Conservation (phyloP, 2,113 vertebrate genomes). For the Anhinga rufa region DNA sequence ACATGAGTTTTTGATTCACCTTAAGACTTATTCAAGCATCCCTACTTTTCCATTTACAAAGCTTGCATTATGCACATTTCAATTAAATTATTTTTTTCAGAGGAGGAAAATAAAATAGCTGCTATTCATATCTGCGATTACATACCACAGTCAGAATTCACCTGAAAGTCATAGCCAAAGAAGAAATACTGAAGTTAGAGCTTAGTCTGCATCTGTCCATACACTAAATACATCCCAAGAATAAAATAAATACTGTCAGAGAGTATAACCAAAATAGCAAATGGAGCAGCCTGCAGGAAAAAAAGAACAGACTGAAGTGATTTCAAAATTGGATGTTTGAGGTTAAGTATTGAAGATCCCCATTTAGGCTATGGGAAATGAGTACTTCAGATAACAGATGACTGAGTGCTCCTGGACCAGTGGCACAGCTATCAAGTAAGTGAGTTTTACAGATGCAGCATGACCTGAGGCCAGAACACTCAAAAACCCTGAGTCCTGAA, state of each 20-base stretch:
- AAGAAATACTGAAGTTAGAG: neutral
- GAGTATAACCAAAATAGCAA: neutral
- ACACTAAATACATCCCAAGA: neutral
- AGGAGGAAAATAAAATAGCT: neutral
- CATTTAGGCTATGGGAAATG: neutral
- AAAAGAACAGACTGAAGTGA: neutral
- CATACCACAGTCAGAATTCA: neutral
- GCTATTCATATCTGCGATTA: neutral
- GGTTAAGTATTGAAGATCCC: neutral
- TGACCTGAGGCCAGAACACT: neutral
- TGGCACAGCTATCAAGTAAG: neutral
- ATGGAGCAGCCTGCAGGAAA: neutral
- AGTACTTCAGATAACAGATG: neutral
- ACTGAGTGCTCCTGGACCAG: neutral
- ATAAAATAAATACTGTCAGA: neutral
- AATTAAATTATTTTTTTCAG: neutral
- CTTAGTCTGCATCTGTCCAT: neutral
- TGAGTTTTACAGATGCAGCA: neutral
- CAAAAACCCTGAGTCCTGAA: neutral
- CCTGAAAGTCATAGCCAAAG: neutral
- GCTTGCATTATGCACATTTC: neutral
- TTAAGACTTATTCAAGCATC: neutral
- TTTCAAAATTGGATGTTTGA: slow-evolving; percentile 5
- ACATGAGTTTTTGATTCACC: neutral
- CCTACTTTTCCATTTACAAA: neutral